Conservation (phyloP, 1,140 invertebrate genomes). For the Contarinia nasturtii region DNA sequence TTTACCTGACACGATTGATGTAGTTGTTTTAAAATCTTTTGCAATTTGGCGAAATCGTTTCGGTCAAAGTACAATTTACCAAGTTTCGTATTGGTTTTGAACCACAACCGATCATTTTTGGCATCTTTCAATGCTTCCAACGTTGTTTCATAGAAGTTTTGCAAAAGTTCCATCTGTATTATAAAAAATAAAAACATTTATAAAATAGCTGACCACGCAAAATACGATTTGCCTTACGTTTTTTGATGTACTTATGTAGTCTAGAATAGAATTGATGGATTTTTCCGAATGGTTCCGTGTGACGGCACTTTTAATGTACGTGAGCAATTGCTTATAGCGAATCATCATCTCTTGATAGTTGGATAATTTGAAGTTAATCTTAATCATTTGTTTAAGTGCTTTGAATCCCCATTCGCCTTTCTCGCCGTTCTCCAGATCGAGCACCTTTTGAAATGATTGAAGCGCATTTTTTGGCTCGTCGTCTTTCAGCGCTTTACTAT, state of each 20-base stretch:
- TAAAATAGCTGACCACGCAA: neutral
- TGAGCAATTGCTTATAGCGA: slow-evolving; percentile 88
- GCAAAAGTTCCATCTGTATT: slow-evolving; percentile 87
- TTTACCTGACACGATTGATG: slow-evolving; percentile 87
- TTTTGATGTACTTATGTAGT: slow-evolving; percentile 98
- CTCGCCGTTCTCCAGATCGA: slow-evolving; percentile 89
- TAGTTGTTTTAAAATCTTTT: slow-evolving; percentile 93
- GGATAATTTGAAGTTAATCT: slow-evolving; percentile 96
- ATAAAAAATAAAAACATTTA: neutral
- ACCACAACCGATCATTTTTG: slow-evolving; percentile 98
- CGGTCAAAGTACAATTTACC: slow-evolving; percentile 97
- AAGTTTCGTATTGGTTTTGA: slow-evolving; percentile 98
- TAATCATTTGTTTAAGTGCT: slow-evolving; percentile 99
- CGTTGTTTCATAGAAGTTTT: slow-evolving; percentile 99
- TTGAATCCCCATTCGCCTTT: slow-evolving; percentile 99
- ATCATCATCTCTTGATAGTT: slow-evolving; percentile 96
- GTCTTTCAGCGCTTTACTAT: slow-evolving; percentile 96
- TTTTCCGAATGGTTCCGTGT: slow-evolving; percentile 99
- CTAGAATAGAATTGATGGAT: slow-evolving; percentile 97
- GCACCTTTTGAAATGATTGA: slow-evolving; percentile 88
- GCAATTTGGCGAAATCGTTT: slow-evolving; percentile 83
- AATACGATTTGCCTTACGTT: slow-evolving; percentile 47
- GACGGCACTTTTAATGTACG: slow-evolving; percentile 96
- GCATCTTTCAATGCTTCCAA: slow-evolving; percentile 95
- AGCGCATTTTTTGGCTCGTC: slow-evolving; percentile 85